Conservation (phyloP, 53 echinoderm and acorn worm species). For the Astropecten irregularis region DNA sequence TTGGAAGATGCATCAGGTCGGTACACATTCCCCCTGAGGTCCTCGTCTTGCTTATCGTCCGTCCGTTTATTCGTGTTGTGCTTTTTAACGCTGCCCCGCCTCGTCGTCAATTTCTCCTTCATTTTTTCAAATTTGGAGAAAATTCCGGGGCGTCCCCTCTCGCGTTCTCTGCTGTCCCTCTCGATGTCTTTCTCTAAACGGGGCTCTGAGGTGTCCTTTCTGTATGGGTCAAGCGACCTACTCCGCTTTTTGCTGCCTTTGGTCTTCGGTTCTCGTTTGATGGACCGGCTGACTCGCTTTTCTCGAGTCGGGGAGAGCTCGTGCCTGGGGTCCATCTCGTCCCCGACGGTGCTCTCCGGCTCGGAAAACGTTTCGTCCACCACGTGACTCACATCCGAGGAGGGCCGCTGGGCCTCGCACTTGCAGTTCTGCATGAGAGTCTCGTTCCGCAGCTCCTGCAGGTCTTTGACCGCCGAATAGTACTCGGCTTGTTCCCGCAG, state of each 20-base stretch:
- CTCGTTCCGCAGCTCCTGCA: constrained; percentile 91
- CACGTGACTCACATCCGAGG: constrained; percentile 62
- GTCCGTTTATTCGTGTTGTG: constrained; percentile 25
- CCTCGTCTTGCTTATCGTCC: constrained; percentile 41
- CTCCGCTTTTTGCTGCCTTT: constrained; percentile 83
- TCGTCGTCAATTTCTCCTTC: constrained; percentile 66
- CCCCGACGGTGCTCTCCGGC: constrained; percentile 87
- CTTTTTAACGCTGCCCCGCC: constrained; percentile 85
- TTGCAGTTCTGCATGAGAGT: constrained; percentile 77
- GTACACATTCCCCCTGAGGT: constrained; percentile 7
- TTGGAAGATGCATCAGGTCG: constrained; percentile 21
- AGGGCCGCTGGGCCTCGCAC: constrained; percentile 72
- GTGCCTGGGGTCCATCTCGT: constrained; percentile 66
- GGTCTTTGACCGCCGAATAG: constrained; percentile 81
- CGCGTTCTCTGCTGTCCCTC: constrained; percentile 60
- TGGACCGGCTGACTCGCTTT: constrained; percentile 73
- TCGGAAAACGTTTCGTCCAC: constrained; percentile 85
- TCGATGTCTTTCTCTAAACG: constrained; percentile 54
- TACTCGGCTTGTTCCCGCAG: constrained; percentile 92
- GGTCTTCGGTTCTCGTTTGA: constrained; percentile 68
- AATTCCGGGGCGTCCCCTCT: constrained; percentile 81
- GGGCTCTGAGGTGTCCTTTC: constrained; percentile 17
- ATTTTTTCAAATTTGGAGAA: constrained; percentile 76
- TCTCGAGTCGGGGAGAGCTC: constrained; percentile 55
- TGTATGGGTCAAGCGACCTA: constrained; percentile 84